Conservation (phyloP, 1,140 invertebrate genomes). For the Calycopis cecrops region DNA sequence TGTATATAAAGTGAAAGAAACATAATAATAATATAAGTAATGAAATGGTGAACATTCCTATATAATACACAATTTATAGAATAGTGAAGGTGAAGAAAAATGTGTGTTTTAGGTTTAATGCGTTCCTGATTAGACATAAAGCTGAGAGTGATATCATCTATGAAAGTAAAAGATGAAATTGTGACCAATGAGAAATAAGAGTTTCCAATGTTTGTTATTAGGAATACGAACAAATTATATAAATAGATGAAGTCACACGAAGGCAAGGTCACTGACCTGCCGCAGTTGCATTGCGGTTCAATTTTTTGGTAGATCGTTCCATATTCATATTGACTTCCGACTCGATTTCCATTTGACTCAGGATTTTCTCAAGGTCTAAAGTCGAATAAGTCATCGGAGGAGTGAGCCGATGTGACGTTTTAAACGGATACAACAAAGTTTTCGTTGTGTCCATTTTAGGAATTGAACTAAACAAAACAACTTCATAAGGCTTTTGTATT, state of each 20-base stretch:
- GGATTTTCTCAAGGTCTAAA: slow-evolving; percentile 54
- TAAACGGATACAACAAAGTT: slow-evolving; percentile 23
- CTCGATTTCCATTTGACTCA: slow-evolving; percentile 61
- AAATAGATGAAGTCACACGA: slow-evolving; percentile 26
- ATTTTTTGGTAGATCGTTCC: slow-evolving; percentile 60
- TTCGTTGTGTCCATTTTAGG: slow-evolving; percentile 31
- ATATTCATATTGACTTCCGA: slow-evolving; percentile 64
- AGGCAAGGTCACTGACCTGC: slow-evolving; percentile 65
- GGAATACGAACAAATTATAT: slow-evolving; percentile 17
- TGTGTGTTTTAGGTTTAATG: no score
- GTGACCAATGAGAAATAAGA: slow-evolving; percentile 13
- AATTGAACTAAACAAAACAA: slow-evolving; percentile 43
- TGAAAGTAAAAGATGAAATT: background rate
- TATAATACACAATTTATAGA: no score
- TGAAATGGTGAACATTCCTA: no score
- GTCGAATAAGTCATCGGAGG: slow-evolving; percentile 45
- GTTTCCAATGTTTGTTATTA: slow-evolving; percentile 5
- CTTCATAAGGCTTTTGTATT: slow-evolving; percentile 54
- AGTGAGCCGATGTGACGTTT: slow-evolving; percentile 26
- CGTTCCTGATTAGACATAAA: background rate
- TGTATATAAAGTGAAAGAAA: no score
- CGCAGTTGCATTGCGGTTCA: slow-evolving; percentile 31
- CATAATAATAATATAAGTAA: no score
- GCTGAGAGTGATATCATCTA: background rate
- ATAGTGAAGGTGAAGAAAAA: slow-evolving; percentile 3